These are phyloP conservation scores for Cuniculus paca DNA, from an alignment of 2,797 vertebrate genomes.

Conservation along the genomic window DNA sequence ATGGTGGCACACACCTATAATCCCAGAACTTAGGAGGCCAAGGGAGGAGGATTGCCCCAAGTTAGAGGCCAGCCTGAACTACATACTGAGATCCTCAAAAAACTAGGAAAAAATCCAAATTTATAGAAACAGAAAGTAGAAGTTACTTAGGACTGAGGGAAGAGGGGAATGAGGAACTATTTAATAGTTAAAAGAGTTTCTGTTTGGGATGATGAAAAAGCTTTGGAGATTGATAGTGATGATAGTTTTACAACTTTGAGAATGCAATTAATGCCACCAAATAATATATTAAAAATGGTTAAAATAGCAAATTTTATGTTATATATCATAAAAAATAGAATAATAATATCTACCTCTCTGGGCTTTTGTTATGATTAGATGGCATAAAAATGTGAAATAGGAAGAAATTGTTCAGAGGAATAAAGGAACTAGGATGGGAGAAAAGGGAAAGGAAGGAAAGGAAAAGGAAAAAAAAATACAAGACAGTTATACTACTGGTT, in stretches of 20 bases:
- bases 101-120: not conserved
- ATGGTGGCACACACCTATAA: too few relatives aligned
- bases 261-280: not conserved
- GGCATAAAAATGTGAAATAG: too few relatives aligned
- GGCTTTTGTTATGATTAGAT: conserved; percentile 13
- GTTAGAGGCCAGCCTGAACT: too few relatives aligned
- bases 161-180: not conserved
- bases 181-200: conserved; percentile 37
- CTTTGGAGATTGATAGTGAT: not conserved
- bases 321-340: not conserved
- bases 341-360: not conserved
- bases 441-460: too few relatives aligned
- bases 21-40: too few relatives aligned
- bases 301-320: not conserved
- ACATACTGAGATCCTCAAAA: too few relatives aligned
- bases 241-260: not conserved
- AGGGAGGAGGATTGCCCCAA: too few relatives aligned
- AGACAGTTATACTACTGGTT: too few relatives aligned
- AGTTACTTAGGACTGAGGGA: not conserved
- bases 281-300: not conserved
- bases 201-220: not conserved
- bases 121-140: conserved; percentile 31
- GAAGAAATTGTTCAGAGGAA: too few relatives aligned
- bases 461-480: too few relatives aligned
- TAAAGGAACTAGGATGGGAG: too few relatives aligned